Conservation (phyloP, 2,797 vertebrate species). For the Onychomys leucogaster region DNA sequence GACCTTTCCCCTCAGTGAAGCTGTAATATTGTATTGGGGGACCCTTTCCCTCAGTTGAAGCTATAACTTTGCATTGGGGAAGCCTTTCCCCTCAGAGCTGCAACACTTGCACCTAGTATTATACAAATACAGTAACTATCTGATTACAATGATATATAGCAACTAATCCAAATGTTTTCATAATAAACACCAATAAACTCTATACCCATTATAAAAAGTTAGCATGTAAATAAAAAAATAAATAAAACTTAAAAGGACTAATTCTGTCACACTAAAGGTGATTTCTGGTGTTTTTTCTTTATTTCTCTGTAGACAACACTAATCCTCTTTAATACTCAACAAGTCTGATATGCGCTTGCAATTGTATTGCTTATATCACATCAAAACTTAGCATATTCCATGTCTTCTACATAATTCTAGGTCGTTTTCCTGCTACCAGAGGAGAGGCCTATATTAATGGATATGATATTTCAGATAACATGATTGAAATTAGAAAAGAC, state of each 20-base stretch:
- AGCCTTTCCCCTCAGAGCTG: not conserved
- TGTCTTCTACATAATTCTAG: slow-evolving; percentile 82
- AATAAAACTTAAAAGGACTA: slow-evolving; percentile 25
- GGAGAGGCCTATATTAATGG: slow-evolving; percentile 95
- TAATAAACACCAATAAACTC: not conserved
- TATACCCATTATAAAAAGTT: slow-evolving; percentile 24
- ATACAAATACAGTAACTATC: not conserved
- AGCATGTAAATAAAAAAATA: not conserved
- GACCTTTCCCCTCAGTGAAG: not conserved
- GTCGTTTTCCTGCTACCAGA: slow-evolving; percentile 93
- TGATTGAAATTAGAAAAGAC: slow-evolving; percentile 94
- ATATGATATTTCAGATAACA: slow-evolving; percentile 94
- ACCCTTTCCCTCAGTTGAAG: not conserved
- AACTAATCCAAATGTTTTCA: slow-evolving; percentile 17
- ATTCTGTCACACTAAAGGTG: not conserved
- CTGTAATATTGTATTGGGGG: not conserved
- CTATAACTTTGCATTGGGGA: not conserved
- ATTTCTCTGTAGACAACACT: not conserved
- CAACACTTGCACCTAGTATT: not conserved
- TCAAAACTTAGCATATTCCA: not conserved
- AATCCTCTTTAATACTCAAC: not conserved
- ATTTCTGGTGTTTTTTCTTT: not conserved
- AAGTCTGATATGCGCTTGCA: not conserved
- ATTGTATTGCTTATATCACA: not conserved
- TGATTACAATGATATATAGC: slow-evolving; percentile 10